Evolutionary conservation across 2,797 vertebrate species (phyloP), one percentile per base, ranked within the genome.

Genomic region (Crocodylus rhombifer): DNA sequence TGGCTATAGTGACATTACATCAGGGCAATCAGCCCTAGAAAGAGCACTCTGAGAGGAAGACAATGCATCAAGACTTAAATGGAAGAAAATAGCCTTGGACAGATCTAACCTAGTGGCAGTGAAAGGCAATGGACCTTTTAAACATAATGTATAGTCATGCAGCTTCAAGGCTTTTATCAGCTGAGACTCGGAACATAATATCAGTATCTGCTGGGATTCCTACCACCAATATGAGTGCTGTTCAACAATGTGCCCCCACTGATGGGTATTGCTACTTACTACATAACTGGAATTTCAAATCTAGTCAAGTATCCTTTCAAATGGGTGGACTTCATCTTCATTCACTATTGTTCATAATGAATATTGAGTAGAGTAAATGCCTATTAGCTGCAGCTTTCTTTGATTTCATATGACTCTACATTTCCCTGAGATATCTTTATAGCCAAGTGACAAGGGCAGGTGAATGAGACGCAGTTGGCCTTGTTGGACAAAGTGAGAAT

Each of bases 1-100:
- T 0, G 1, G 69, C 14, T 26, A 74, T 6, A 16, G 17, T 67
- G 58, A 14, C 28, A 56, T 23, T 75, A 58, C 11, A 11, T 1
- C n/a, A 25, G 13, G 14, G 20, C 89, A 80, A 82, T 56, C 69
- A 71, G 79, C 25, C 4, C 62, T 58, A 26, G 57, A 26, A 80
- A 74, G 58, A 84, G 26, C 28, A 12, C 65, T 67, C 25, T 71
- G 36, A 71, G 23, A 33, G 30, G 4, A 69, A 92, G 82, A 77
- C 82, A 56, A 25, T 5, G 21, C 55, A 62, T 76, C 85, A 56
- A 15, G 62, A 67, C 17, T 33, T 20, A 21, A 30, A 18, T 42
- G 73, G 51, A 13, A 84, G 65, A 89, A 90, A 84, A 36, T 4
- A 89, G 26, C 26, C 64, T 14, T 15, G 79, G 90, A 71, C 65